Percentiles rank a stretch among this genome's conserved stretches.
These are phyloP conservation scores for Saccopteryx leptura DNA, from an alignment of 2,113 vertebrate species.

Conservation along the genomic window DNA sequence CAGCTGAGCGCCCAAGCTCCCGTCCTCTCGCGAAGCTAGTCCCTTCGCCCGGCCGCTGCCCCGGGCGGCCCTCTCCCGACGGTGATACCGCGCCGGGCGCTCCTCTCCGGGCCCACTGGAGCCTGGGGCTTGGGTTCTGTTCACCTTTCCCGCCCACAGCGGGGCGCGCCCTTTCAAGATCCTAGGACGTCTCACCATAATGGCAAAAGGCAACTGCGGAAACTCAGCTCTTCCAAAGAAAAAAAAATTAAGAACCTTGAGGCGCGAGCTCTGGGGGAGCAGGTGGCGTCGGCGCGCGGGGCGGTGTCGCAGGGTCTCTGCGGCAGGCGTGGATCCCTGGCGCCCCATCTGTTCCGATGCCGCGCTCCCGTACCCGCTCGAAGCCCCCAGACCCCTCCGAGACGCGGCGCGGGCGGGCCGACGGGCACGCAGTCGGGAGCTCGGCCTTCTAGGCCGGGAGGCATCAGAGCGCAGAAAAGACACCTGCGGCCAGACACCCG, in stretches of 20 bases:
- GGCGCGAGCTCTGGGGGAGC: rapidly evolving
- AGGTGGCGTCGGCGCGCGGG: not conserved
- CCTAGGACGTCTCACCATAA: not conserved
- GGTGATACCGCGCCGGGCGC: not conserved
- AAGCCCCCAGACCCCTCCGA: rapidly evolving
- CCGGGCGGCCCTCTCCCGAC: rapidly evolving
- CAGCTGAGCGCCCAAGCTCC: rapidly evolving
- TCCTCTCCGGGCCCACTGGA: rapidly evolving
- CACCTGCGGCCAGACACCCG: not conserved
- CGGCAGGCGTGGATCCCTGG: not conserved
- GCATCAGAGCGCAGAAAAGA: not conserved
- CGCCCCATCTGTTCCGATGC: no score
- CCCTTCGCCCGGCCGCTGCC: not conserved
- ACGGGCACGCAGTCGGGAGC: not conserved
- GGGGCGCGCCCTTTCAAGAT: not conserved
- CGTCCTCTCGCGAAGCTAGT: rapidly evolving
- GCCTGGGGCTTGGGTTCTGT: no score
- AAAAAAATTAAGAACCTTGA: not conserved
- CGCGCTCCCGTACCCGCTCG: no score
- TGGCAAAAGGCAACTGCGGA: not conserved
- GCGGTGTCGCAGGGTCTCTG: not conserved
- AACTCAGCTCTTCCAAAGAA: not conserved
- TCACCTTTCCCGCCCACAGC: not conserved
- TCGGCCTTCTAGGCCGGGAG: not conserved
- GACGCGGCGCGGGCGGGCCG: not conserved